Evolutionary conservation across 2,113 vertebrate species (phyloP), one percentile per base, ranked within the genome.

Genomic region (Mustela nigripes): DNA sequence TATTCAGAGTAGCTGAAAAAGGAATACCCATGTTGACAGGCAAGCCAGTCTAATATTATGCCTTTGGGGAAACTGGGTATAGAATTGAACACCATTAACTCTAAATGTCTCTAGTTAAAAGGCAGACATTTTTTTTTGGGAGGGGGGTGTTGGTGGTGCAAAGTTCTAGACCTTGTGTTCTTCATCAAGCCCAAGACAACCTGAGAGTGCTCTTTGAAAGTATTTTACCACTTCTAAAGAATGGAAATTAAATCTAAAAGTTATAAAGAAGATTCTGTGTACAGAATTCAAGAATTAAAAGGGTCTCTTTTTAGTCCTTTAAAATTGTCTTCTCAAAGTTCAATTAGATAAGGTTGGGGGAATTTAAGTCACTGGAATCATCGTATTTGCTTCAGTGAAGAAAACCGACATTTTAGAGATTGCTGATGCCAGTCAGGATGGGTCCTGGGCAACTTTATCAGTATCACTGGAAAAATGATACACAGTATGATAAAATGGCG

Each of bases 51-150:
- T 45, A 24, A 90, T 18, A 89, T 14, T 65, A 33, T 8, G 71
- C 53, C 71, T 89, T 39, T 63, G 80, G 36, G 83, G 62, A 94
- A 6, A 14, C 10, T 7, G 19, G 58, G 21, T 62, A 0, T 14
- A 58, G 15, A 76, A 73, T 28, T 58, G 16, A 85, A 58, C 39
- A 48, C 2, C 48, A 56, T 74, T 50, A 39, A 28, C 48, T 96
- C n/a, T 92, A 24, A 28, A 85, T 56, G 21, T 81, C 50, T 95
- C 73, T 53, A 39, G 45, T 82, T 90, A 63, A 82, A 96, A 97
- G 78, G 92, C 73, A 82, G n/a, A 65, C 45, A 87, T 50, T 26
- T 58, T 58, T 58, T 39, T 22, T 0, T 1, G 26, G 19, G 4
- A 24, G 0, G 28, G 42, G 4, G 26, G 12, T 7, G 36, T 1